Conservation (phyloP, 2,797 vertebrate genomes). For the Allenopithecus nigroviridis region DNA sequence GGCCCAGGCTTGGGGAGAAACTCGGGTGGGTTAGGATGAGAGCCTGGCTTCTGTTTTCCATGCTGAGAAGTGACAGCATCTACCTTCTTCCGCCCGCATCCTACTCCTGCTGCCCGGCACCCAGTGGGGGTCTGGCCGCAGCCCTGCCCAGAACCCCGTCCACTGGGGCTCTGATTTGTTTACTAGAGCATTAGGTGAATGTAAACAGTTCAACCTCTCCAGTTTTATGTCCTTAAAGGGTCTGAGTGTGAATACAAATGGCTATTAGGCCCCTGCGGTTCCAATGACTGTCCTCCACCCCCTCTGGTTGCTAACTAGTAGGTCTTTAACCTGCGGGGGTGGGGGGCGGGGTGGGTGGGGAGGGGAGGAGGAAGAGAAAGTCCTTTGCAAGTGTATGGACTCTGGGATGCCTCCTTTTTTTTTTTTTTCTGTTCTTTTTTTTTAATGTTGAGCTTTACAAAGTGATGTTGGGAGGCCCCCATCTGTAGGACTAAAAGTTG, state of each 20-base stretch:
- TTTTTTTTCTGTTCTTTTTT: background rate
- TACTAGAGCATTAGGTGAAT: constrained; percentile 68
- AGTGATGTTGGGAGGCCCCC: background rate
- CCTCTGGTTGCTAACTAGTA: constrained; percentile 36
- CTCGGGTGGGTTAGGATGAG: background rate
- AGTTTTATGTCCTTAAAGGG: constrained; percentile 68
- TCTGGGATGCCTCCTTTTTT: background rate
- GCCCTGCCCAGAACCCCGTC: background rate
- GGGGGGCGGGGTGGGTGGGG: background rate
- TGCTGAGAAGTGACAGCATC: background rate
- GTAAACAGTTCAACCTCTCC: constrained; percentile 58
- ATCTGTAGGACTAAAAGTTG: background rate
- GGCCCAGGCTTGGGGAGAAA: background rate
- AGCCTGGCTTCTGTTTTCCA: no score
- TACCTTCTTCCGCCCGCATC: background rate
- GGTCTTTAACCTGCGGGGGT: constrained; percentile 68
- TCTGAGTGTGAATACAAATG: constrained; percentile 68
- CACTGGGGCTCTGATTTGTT: constrained; percentile 6
- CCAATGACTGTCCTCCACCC: constrained; percentile 62
- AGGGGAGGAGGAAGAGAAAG: constrained; percentile 29
- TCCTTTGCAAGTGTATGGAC: background rate
- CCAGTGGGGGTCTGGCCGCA: background rate
- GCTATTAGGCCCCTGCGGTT: constrained; percentile 69
- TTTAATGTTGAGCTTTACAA: background rate
- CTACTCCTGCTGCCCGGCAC: background rate